Percentiles rank a stretch among this genome's conserved stretches.
Evolutionary conservation across 2,113 vertebrate species (phyloP).

Genomic region (Rhea pennata): DNA sequence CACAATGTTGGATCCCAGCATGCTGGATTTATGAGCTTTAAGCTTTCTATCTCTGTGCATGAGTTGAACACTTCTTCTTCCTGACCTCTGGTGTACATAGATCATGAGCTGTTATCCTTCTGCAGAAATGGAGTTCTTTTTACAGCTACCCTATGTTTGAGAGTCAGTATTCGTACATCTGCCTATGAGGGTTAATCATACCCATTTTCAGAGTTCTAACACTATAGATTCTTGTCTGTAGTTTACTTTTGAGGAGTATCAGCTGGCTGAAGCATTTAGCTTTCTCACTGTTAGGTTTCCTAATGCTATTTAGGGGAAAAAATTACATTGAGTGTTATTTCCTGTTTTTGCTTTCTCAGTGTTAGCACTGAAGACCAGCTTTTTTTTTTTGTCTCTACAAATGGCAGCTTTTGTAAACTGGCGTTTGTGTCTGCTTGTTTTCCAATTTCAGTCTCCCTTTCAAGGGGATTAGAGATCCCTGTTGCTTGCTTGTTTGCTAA

Average conservation of each 20-base stretch:
- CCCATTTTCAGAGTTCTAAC: background rate
- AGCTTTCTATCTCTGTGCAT: background rate
- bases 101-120: background rate
- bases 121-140: background rate
- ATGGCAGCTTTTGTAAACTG: background rate
- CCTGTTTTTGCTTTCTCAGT: background rate
- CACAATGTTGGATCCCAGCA: background rate
- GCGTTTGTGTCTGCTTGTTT: background rate
- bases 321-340: background rate
- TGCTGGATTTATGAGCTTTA: background rate
- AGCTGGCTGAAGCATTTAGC: background rate
- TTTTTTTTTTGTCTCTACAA: background rate
- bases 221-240: background rate
- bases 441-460: background rate
- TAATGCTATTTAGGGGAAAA: background rate
- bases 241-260: background rate
- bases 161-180: background rate
- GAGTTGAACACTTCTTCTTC: background rate
- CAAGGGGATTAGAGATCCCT: background rate
- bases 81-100: background rate
- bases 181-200: background rate
- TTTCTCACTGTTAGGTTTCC: background rate
- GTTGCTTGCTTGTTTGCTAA: background rate
- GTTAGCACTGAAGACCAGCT: accelerated
- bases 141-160: background rate